Conservation (phyloP, 2,797 vertebrate genomes). For the Pangasius krempfi region DNA sequence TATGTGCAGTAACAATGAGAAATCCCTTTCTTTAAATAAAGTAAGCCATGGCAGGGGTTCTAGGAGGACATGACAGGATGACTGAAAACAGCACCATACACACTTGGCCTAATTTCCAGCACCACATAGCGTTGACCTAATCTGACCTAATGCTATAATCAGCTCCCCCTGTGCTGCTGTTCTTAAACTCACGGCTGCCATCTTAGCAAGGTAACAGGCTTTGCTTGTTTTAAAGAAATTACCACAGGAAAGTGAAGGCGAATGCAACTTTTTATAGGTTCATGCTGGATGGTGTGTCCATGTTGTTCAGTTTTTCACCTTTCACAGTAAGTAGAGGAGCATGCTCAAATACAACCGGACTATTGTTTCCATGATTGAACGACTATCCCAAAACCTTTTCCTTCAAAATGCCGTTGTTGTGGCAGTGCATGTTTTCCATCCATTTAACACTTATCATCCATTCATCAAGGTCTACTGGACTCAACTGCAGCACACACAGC, state of each 20-base stretch:
- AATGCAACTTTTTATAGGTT: conserved; percentile 12
- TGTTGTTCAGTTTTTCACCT: neutral
- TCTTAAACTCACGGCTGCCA: conserved; percentile 15
- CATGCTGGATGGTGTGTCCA: conserved; percentile 1
- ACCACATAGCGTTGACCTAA: conserved; percentile 26
- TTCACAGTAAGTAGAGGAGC: neutral
- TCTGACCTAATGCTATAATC: conserved; percentile 39
- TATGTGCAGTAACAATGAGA: neutral
- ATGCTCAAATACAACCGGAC: conserved; percentile 20
- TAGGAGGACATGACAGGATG: conserved; percentile 33
- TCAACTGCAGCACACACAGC: neutral
- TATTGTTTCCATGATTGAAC: conserved; percentile 24
- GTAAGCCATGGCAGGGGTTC: conserved; percentile 19
- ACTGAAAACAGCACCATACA: conserved; percentile 45
- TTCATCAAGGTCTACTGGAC: conserved; percentile 14
- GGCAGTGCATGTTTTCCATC: conserved; percentile 31
- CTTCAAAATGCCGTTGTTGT: conserved; percentile 18
- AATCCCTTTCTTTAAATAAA: conserved; percentile 22
- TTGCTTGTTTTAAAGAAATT: conserved; percentile 37
- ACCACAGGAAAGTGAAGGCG: conserved; percentile 29
- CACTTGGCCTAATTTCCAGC: conserved; percentile 40
- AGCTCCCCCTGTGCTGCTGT: conserved; percentile 35
- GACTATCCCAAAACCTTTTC: neutral
- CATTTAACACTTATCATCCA: conserved; percentile 34
- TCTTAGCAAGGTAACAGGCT: conserved; percentile 40